phyloP scores from a whole-genome alignment of 2,113 vertebrate genomes.

The Tiliqua scincoides region DNA sequence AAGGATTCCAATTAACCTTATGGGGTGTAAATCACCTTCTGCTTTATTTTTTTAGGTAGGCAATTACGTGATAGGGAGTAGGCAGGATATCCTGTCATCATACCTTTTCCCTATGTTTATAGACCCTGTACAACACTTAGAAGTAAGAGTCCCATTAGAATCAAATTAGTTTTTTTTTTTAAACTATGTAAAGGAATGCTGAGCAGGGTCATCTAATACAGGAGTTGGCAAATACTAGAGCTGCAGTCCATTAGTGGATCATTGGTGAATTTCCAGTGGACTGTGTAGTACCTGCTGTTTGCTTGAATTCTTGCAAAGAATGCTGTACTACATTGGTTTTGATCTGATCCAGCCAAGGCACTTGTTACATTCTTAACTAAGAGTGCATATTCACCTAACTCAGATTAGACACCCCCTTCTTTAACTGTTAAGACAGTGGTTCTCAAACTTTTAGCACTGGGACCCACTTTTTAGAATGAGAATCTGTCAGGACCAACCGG shows the following conservation, averaged over 20 bases:
- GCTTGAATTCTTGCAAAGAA: neutral
- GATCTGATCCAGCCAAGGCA: too few species aligned
- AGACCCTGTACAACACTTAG: slow-evolving; percentile 39
- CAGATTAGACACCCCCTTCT: too few species aligned
- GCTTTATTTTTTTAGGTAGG: slow-evolving; percentile 58
- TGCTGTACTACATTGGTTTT: neutral
- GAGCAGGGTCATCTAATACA: neutral
- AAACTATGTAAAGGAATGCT: neutral
- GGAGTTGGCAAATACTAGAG: neutral
- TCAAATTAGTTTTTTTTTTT: neutral
- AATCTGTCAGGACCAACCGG: too few species aligned
- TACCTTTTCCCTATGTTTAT: slow-evolving; percentile 63
- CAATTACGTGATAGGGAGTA: slow-evolving; percentile 70
- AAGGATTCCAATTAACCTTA: slow-evolving; percentile 32
- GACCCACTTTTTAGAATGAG: too few species aligned
- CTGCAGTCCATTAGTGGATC: neutral
- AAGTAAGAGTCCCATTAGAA: neutral
- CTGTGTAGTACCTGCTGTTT: neutral
- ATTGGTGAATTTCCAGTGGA: neutral
- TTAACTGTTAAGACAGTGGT: too few species aligned
- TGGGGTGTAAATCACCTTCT: slow-evolving; percentile 37
- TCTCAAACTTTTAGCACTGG: too few species aligned
- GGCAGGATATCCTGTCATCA: slow-evolving; percentile 81
- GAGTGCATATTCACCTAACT: too few species aligned
- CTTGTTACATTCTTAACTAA: too few species aligned